A percentile compares a stretch with the other conserved stretches of the same genome.
Conservation (phyloP, 2,888 invertebrate species). For the Thymelicus sylvestris region DNA sequence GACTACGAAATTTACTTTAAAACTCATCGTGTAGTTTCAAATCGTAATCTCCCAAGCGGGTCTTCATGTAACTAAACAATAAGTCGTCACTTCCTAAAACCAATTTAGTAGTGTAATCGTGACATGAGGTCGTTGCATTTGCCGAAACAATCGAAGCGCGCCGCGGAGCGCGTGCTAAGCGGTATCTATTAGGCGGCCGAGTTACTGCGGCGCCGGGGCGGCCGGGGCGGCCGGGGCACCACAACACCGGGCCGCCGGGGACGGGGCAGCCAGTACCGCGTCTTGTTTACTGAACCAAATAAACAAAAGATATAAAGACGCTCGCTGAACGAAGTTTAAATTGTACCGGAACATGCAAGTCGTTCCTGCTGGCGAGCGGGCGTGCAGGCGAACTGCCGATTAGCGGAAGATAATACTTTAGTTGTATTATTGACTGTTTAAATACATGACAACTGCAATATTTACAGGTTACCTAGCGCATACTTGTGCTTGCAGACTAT, state of each 20-base stretch:
- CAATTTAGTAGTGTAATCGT: background rate
- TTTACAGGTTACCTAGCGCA: too few species aligned
- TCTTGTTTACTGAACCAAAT: slow-evolving; percentile 31
- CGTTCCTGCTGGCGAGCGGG: background rate
- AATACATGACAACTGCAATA: too few species aligned
- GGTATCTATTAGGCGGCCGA: background rate
- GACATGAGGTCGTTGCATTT: slow-evolving; percentile 12
- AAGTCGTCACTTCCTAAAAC: too few species aligned
- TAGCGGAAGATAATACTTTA: slow-evolving; percentile 4
- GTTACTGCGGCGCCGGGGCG: too few species aligned
- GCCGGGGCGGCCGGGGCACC: too few species aligned
- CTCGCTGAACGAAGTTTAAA: slow-evolving; percentile 29
- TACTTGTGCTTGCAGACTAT: too few species aligned
- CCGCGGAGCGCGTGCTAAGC: slow-evolving; percentile 9
- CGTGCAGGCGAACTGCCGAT: slow-evolving; percentile 20
- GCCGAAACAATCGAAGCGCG: background rate
- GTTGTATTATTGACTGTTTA: background rate
- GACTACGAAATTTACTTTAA: too few species aligned
- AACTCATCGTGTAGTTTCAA: too few species aligned
- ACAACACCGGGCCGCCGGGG: too few species aligned
- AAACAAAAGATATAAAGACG: slow-evolving; percentile 30
- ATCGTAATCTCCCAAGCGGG: too few species aligned
- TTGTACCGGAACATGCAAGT: slow-evolving; percentile 30
- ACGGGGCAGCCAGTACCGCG: background rate
- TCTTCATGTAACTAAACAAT: too few species aligned